Conservation (phyloP, 2,888 invertebrate species). For the Allophyes oxyacanthae region DNA sequence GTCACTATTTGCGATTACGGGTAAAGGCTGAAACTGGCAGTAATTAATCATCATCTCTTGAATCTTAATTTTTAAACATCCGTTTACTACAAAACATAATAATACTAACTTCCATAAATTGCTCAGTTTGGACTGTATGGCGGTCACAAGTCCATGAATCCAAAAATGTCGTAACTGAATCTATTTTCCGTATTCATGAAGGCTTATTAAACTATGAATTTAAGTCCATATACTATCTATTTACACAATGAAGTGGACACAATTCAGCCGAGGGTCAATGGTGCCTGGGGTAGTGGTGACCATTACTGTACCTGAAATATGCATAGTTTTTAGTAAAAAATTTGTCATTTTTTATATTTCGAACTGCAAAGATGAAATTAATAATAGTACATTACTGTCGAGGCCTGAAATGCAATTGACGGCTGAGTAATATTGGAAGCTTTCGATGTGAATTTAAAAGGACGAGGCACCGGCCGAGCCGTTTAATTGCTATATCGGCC, state of each 20-base stretch:
- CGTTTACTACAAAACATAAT: constrained; percentile 49
- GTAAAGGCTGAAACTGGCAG: constrained; percentile 70
- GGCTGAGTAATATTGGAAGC: too few relatives aligned
- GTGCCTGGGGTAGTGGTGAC: constrained; percentile 82
- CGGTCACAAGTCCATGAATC: constrained; percentile 47
- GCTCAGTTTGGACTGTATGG: constrained; percentile 54
- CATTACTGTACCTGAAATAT: constrained; percentile 77
- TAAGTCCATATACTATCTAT: constrained; percentile 76
- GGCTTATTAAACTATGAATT: constrained; percentile 64
- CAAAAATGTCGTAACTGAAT: constrained; percentile 40
- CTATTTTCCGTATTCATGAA: constrained; percentile 56
- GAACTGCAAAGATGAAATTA: neutral
- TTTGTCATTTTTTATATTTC: neutral
- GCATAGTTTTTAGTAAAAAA: neutral
- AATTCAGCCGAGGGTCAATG: constrained; percentile 79
- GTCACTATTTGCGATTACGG: constrained; percentile 56
- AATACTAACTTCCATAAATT: constrained; percentile 53
- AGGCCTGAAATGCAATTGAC: too few relatives aligned
- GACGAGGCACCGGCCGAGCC: too few relatives aligned
- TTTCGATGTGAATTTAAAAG: too few relatives aligned
- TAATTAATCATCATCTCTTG: constrained; percentile 59
- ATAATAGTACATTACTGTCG: too few relatives aligned
- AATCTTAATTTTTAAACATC: constrained; percentile 46
- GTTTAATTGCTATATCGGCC: too few relatives aligned
- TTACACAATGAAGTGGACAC: constrained; percentile 68